Base-by-base conservation (phyloP, 37 sponge, comb jelly and placozoan species). In the Dysidea cf. avara region DNA sequence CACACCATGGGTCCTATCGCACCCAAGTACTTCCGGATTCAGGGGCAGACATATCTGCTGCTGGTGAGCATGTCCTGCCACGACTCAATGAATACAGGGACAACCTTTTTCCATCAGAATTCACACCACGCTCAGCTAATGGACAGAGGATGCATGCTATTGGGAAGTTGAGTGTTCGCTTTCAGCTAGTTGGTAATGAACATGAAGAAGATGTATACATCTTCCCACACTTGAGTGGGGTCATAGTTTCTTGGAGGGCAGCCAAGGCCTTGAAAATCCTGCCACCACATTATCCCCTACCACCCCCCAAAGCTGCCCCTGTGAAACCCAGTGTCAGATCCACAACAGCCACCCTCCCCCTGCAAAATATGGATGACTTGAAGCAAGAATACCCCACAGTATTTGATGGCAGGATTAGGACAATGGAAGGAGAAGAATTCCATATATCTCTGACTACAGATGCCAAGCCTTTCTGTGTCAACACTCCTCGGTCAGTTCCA, bases 81-180 rank as follows among this genome's bases (percentile, higher is more conserved):
- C 46, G 14, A 21, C 32, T 38, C 17, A 39, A 56, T 4, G 47
- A 26, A 37, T 58, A 56, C 58, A 59, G 32, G 3, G 72, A 71
- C 37, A 71, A 71, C 39, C 72, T 71, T 12, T 32, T 71, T 36
- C 72, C 72, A 34, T 71, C 72, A 17, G 7, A 34, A 6, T 33
- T 56, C 21, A 6, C 37, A 16, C 72, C 72, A 9, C 4, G 39
- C 30, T 21, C 72, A 20, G 72, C 55, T 14, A 71, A 43, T 56
- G 72, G 72, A 11, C 11, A 17, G 12, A 54, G 11, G 7, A 55
- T 71, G 72, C 7, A 54, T 21, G 57, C 72, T 21, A 7, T 71
- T 16, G 72, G 72, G 9, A 71, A 34, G 35, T 34, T 71, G 20
- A 56, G 57, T 32, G 38, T 71, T 38, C 22, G 14, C n/a, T 9